Base-by-base conservation (phyloP, 1,140 invertebrate genomes). In the Drosophila simulans region DNA sequence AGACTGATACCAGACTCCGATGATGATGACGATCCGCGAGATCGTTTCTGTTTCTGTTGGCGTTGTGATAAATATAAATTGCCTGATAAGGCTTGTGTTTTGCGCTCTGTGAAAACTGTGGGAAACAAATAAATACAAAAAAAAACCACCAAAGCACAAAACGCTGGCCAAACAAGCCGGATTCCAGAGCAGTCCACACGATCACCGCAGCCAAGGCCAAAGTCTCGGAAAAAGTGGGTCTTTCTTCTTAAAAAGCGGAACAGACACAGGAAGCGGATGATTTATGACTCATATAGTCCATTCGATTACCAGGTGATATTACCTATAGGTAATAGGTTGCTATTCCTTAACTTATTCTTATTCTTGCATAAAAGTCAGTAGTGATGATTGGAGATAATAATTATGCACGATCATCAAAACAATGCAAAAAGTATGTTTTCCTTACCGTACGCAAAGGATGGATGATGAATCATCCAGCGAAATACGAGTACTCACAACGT, bases 1-100 rank as follows among this genome's bases (percentile, higher is more conserved):
- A 27, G 11, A 45, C 17, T 1, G 17, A 45, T n/a, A 63, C 51
- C 52, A 72, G 69, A 72, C 68, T 72, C 72, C 53, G 34, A 37
- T 55, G 34, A 34, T 39, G 39, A 25, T 54, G 34, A 34, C 55
- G 42, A n/a, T 64, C 1, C n/a, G 31, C 49, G 48, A 39, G 35
- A 58, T 68, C 63, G 66, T 52, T 25, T 70, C 62, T 45, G 49
- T 53, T 22, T 22, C 43, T 46, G 20, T 27, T 69, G 51, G 35
- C 52, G 20, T 34, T 80, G 63, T 84, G 79, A 88, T 86, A 83
- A 86, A 88, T 86, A 51, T 51, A 52, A 52, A 52, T 75, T 53
- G 54, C 65, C 51, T 56, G 75, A 78, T 77, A 77, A 77, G 63
- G 64, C 60, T 68, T 40, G 37, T 40, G 64, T 70, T 48, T 40